Percentiles rank a stretch among this genome's conserved stretches.
Evolutionary conservation across 2,888 invertebrate genomes (phyloP).

Genomic region (Lithophane leautieri): DNA sequence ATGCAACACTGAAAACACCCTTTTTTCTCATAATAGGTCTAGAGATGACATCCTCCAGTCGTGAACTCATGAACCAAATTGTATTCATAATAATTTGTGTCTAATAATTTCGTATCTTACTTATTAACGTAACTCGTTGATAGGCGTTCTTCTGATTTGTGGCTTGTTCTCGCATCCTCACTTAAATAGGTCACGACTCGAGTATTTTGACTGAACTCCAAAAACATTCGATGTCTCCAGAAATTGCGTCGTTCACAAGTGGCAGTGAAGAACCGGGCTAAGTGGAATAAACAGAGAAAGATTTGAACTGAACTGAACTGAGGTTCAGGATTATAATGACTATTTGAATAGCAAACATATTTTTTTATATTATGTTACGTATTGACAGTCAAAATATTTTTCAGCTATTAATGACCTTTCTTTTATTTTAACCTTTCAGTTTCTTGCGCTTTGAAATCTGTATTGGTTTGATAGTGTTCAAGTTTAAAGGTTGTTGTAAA

Average conservation of each 20-base stretch:
- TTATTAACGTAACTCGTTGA: not conserved
- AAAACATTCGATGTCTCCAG: not conserved
- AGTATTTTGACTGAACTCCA: not conserved
- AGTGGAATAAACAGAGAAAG: not conserved
- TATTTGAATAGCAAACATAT: not conserved
- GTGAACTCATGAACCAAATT: not conserved
- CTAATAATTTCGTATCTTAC: not conserved
- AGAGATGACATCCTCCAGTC: not conserved
- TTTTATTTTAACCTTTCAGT: not conserved
- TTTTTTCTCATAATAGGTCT: not conserved
- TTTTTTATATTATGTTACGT: too few species aligned
- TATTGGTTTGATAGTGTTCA: slow-evolving; percentile 1
- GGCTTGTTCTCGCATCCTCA: not conserved
- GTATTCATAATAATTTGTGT: not conserved
- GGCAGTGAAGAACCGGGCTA: not conserved
- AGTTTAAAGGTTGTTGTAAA: slow-evolving; percentile 1
- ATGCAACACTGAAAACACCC: too few species aligned
- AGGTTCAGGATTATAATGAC: not conserved
- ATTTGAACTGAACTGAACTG: not conserved
- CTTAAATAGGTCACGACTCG: not conserved
- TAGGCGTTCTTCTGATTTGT: not conserved
- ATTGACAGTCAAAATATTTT: not conserved
- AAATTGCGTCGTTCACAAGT: not conserved
- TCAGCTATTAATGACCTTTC: not conserved
- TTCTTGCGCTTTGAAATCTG: not conserved